Base-by-base conservation (phyloP, 1,140 invertebrate genomes). In the Trypoxylus dichotomus region DNA sequence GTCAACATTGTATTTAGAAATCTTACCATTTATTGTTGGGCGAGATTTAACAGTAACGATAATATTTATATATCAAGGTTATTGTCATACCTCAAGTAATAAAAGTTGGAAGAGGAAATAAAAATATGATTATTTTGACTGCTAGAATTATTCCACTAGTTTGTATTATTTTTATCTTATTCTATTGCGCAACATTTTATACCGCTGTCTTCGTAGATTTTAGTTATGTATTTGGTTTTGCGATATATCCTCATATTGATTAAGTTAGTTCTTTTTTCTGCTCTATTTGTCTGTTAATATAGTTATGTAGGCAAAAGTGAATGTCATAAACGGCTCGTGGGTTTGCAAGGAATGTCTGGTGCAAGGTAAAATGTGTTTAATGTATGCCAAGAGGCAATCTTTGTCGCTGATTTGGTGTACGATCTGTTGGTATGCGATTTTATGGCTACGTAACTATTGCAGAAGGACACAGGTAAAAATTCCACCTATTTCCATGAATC, bases 401-500 rank as follows among this genome's bases (percentile, higher is more conserved):
- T 74, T 74, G 72, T 74, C 72, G 13, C 72, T 74, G 72, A 74
- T 74, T 74, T 74, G 72, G 72, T 74, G 32, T 74, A 42, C 72
- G 72, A 74, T 74, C 72, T 74, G 19, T 13, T 3, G 72, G 72
- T 74, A 74, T 74, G 72, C 41, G 41, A 43, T 43, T 74, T 74
- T 74, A 74, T 43, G 29, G 32, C 60, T 29, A 29, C 24, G 24
- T 68, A 24, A 25, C 10, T n/a, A 15, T 11, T 21, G 37, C 41
- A 74, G 72, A 74, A 74, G 72, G 72, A 74, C 72, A 74, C 32
- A 29, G 8, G 29, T n/a, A 42, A 74, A 74, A 74, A 74, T 74
- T 74, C 29, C 72, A 74, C 29, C 5, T 7, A 74, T 74, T 32
- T 42, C 19, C 29, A 43, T 32, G 29, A 43, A 74, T 74, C 72